Base-by-base conservation (phyloP, 2,888 invertebrate species). In the Mythimna lalbum region DNA sequence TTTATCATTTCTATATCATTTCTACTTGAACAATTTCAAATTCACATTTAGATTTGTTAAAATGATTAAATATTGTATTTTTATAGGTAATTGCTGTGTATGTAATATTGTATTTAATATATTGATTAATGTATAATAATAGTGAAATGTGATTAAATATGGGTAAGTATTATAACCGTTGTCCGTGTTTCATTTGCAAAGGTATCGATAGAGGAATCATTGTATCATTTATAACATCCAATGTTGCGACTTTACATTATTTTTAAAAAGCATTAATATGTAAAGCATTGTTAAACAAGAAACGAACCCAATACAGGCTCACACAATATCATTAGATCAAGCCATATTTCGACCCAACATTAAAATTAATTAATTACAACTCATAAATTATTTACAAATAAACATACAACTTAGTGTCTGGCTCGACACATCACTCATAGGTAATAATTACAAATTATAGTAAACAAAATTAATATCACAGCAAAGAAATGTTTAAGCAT, bases 401-500 rank as follows among this genome's bases (percentile, higher is more conserved):
- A 87, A 89, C 74, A 86, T 90, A 90, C 85, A 86, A 86, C 59
- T 59, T 59, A 83, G 86, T 89, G 88, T 90, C 90, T 90, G 89
- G 89, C 89, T 86, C 85, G 88, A 90, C 89, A 90, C 89, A 86
- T 89, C 86, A 89, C 83, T 89, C 88, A 88, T 88, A 89, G 69
- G 87, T 89, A 89, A 90, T 89, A 89, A 90, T 89, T 90, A 88
- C 86, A 87, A 87, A 87, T 91, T 90, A 91, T 92, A 83, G 62
- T 91, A 91, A 91, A 90, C 88, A 88, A 93, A 90, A 93, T 87
- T 91, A 94, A 92, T 95, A 95, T 95, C 95, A 95, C 95, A 95
- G 95, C 92, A 93, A 91, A 92, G 87, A 92, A 93, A 92, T 89
- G 86, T 87, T 87, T 88, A 91, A 91, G 90, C 89, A 89, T 82